Base-by-base conservation (phyloP, 2,888 invertebrate genomes). In the Apoda limacodes region DNA sequence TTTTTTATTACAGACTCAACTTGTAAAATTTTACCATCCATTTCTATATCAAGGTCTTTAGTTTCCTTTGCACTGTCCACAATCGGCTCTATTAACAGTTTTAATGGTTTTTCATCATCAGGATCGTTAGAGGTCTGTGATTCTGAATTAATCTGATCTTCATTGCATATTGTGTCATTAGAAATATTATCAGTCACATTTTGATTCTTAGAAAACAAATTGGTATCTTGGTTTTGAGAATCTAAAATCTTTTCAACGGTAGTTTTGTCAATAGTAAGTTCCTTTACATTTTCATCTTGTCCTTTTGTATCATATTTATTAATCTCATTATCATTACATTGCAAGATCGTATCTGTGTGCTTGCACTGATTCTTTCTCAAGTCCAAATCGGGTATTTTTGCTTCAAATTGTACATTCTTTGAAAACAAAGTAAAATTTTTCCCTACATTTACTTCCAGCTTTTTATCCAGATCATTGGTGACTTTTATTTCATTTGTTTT, bases 1-100 rank as follows among this genome's bases (percentile, higher is more conserved):
- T 88, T 89, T 62, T 91, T 90, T 39, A 92, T 91, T 2, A 92
- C 91, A 11, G 90, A 90, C 45, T 91, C 90, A 6, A 17, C 17
- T 6, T 17, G 17, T 5, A 6, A 6, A 6, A 12, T 4, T 24
- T 24, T 11, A 4, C 13, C 12, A 5, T 5, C 4, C 5, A n/a
- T 6, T 5, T 22, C n/a, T n/a, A 9, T 4, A 10, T 6, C 11
- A 5, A 10, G 15, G 7, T 17, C 17, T 6, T 5, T 6, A 6
- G 17, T 5, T 13, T 28, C 28, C 13, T 27, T 17, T n/a, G 29
- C 15, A 28, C 21, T 28, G 9, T 34, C 31, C 14, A 24, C 27
- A 4, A 14, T 37, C 9, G 22, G 33, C n/a, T 25, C 17, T 27
- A 11, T 28, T 5, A 21, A 19, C 17, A 17, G 17, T 7, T 17